A percentile compares a stretch with the other conserved stretches of the same genome.
Evolutionary conservation across 2,797 vertebrate species (phyloP).

Genomic region (Yasuhikotakia modesta): DNA sequence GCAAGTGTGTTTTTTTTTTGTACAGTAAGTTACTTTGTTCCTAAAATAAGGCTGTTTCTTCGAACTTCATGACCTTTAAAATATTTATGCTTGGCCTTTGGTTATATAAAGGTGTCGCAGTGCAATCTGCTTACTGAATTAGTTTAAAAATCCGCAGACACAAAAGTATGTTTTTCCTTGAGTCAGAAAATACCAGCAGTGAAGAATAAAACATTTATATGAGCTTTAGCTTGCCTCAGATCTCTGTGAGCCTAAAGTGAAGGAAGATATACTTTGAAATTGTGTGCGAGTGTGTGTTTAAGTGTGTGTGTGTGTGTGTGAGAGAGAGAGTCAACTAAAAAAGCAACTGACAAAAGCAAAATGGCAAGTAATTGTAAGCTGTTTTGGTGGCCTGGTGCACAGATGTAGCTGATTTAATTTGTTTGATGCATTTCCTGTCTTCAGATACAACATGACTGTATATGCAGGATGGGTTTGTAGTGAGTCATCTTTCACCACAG

Average conservation of each 20-base stretch:
- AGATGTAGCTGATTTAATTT: conserved; percentile 2
- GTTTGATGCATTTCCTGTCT: conserved; percentile 12
- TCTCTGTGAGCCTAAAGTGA: conserved; percentile 57
- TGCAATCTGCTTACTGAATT: conserved; percentile 71
- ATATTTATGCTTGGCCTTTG: conserved; percentile 66
- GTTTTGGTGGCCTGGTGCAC: conserved; percentile 17
- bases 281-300: not conserved
- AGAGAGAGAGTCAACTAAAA: conserved; percentile 27
- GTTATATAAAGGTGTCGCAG: conserved; percentile 71
- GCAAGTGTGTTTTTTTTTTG: conserved; percentile 27
- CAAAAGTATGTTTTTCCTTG: conserved; percentile 54
- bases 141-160: conserved; percentile 67
- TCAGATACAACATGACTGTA: too few relatives aligned
- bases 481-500: not conserved
- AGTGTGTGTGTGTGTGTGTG: not conserved
- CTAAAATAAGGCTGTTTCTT: conserved; percentile 25
- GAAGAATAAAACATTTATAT: conserved; percentile 71
- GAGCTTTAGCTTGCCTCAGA: conserved; percentile 61
- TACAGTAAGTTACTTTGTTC: conserved; percentile 17
- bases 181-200: conserved; percentile 64
- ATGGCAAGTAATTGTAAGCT: conserved; percentile 22
- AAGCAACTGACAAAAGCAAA: conserved; percentile 31
- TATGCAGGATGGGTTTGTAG: not conserved
- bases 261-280: conserved; percentile 40
- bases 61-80: conserved; percentile 68